These are phyloP conservation scores for Drosophila repletoides DNA, from an alignment of 1,140 invertebrate species.

Conservation along the genomic window DNA sequence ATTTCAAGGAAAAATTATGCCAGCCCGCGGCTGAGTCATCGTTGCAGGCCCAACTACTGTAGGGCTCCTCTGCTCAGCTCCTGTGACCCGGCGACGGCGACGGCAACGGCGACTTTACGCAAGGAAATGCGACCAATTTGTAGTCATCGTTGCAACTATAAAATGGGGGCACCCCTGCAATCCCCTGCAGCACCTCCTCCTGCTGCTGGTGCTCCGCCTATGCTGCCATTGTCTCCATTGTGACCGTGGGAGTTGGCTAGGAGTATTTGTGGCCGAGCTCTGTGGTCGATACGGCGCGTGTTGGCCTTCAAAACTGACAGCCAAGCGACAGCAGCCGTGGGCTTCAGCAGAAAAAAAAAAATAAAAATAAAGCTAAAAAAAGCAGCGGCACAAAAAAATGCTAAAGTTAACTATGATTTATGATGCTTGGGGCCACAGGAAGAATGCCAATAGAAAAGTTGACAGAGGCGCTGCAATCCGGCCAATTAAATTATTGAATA, in stretches of 20 bases:
- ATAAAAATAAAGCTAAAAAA: not conserved
- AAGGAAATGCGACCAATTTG: conserved; percentile 74
- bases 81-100: too few species aligned
- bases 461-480: conserved; percentile 20
- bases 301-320: conserved; percentile 73
- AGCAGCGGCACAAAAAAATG: too few species aligned
- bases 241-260: conserved; percentile 6
- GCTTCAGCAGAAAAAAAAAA: conserved; percentile 27
- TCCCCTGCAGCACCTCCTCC: not conserved
- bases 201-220: conserved; percentile 4
- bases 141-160: conserved; percentile 45
- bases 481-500: conserved; percentile 60
- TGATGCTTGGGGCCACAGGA: conserved; percentile 31
- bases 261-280: conserved; percentile 18
- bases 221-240: not conserved
- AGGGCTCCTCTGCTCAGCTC: not conserved
- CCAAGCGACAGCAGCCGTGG: conserved; percentile 50
- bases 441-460: conserved; percentile 38
- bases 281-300: conserved; percentile 47
- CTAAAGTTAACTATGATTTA: conserved; percentile 69
- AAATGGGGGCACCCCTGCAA: conserved; percentile 13
- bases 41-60: conserved; percentile 7
- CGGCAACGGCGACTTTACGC: conserved; percentile 49
- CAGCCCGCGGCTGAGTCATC: conserved; percentile 52
- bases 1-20: conserved; percentile 28